Conservation (phyloP, 2,797 vertebrate genomes). For the Mergus octosetaceus region DNA sequence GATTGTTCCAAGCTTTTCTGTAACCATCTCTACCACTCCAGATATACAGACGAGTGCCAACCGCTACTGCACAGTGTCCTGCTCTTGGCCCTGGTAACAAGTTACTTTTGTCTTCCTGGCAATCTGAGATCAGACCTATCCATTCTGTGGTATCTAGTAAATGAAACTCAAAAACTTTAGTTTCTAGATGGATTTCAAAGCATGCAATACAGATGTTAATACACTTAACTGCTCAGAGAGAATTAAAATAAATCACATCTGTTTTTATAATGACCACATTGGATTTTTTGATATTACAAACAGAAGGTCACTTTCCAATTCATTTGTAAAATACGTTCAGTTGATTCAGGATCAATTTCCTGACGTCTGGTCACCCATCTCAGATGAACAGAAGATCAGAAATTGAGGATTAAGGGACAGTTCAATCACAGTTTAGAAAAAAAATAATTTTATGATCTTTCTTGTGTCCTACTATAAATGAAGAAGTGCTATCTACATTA, state of each 20-base stretch:
- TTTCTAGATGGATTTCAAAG: constrained; percentile 8
- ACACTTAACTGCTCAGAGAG: neutral
- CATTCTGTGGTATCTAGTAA: constrained; percentile 89
- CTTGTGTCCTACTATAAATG: neutral
- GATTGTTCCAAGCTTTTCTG: constrained; percentile 93
- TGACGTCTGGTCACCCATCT: neutral
- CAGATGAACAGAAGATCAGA: neutral
- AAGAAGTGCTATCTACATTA: neutral
- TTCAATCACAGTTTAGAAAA: neutral
- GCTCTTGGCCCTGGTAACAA: constrained; percentile 87
- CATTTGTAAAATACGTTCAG: neutral
- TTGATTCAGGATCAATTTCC: neutral
- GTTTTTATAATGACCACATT: neutral
- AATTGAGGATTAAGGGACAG: neutral
- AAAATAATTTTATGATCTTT: neutral
- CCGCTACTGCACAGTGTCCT: constrained; percentile 88
- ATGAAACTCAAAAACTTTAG: constrained; percentile 36
- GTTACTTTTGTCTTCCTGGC: constrained; percentile 83
- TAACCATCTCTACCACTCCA: constrained; percentile 98
- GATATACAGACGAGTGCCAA: constrained; percentile 91
- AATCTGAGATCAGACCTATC: constrained; percentile 83
- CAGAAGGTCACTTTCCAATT: neutral
- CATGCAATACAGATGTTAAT: neutral
- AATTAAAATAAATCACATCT: neutral
- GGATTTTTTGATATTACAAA: neutral